Conservation (phyloP, 2,888 invertebrate species). For the Gastrophysa polygoni region DNA sequence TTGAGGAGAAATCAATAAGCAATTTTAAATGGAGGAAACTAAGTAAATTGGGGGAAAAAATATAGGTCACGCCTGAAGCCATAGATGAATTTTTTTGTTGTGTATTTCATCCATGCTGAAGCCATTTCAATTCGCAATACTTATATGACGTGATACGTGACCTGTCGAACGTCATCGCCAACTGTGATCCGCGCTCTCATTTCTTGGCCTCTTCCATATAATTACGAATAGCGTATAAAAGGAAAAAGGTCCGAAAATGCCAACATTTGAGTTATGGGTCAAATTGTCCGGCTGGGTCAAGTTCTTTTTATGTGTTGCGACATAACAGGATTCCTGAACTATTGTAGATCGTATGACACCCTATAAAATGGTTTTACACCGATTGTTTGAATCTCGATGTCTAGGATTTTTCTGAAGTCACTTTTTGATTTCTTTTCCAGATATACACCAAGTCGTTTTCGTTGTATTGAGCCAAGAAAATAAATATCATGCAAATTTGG, state of each 20-base stretch:
- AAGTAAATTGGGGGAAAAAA: no score
- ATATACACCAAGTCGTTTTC: constrained; percentile 67
- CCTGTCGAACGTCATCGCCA: constrained; percentile 24
- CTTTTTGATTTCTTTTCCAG: no score
- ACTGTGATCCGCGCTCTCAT: constrained; percentile 8
- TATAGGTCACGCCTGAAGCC: no score
- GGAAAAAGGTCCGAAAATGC: neutral
- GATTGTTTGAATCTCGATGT: no score
- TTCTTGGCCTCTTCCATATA: neutral
- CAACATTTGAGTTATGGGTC: neutral
- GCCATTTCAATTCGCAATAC: neutral
- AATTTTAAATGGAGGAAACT: no score
- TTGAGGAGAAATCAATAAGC: no score
- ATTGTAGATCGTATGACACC: neutral
- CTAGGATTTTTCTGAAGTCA: no score
- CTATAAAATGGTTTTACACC: neutral
- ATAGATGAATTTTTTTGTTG: no score
- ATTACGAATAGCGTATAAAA: neutral
- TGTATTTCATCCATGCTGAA: no score
- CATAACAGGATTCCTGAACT: neutral
- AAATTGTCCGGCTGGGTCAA: neutral
- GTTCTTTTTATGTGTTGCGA: neutral
- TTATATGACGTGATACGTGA: constrained; percentile 23
- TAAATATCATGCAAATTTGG: constrained; percentile 67
- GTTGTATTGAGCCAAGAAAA: constrained; percentile 71